Conservation (phyloP, 2,888 invertebrate genomes). For the Ceraclea dissimilis region DNA sequence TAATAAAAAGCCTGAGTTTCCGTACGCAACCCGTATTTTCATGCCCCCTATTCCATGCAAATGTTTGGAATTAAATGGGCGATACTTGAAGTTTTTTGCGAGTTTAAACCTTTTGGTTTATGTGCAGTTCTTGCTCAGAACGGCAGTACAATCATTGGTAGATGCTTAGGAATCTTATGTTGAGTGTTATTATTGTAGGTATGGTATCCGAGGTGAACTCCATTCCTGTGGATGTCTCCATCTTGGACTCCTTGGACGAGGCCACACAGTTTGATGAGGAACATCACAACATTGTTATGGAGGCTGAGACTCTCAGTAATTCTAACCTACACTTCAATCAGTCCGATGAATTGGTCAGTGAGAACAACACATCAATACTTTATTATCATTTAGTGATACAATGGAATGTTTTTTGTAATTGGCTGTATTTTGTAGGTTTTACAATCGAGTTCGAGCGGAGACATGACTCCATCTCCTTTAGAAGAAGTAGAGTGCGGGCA, state of each 20-base stretch:
- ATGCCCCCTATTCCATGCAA: no score
- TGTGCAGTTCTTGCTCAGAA: no score
- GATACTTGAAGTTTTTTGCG: no score
- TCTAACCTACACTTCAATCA: slow-evolving; percentile 15
- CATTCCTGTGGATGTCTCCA: slow-evolving; percentile 15
- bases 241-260: slow-evolving; percentile 18
- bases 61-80: no score
- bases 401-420: no score
- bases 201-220: slow-evolving; percentile 11
- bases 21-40: no score
- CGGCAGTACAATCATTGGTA: no score
- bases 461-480: slow-evolving; percentile 7
- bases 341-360: slow-evolving; percentile 17
- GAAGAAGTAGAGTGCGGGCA: slow-evolving; percentile 9
- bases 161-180: no score
- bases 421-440: not conserved
- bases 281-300: slow-evolving; percentile 15
- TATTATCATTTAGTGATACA: not conserved
- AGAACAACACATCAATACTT: not conserved
- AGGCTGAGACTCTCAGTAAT: slow-evolving; percentile 15
- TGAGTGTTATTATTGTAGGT: no score
- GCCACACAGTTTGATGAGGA: slow-evolving; percentile 19
- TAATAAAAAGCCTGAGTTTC: no score
- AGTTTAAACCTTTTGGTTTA: no score
- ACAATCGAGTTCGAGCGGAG: slow-evolving; percentile 1